Percentiles rank a stretch among this genome's conserved stretches.
phyloP scores from a whole-genome alignment of 2,888 invertebrate species.

The Chymomyza fuscimana region DNA sequence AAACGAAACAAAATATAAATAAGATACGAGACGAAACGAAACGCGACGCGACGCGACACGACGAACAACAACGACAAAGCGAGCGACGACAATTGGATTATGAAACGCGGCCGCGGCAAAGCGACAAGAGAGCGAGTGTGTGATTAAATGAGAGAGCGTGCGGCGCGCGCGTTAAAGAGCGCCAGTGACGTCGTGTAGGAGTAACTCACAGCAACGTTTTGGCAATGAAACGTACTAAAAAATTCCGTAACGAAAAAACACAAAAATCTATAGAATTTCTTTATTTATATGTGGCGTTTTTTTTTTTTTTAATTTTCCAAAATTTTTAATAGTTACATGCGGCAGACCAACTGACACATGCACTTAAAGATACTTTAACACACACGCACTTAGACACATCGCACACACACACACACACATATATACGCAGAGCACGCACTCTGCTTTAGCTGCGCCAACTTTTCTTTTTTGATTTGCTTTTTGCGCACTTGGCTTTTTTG shows the following conservation, averaged over 20 bases:
- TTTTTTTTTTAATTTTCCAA: background rate
- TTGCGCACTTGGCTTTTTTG: conserved; percentile 44
- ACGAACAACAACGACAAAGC: conserved; percentile 44
- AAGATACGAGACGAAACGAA: conserved; percentile 54
- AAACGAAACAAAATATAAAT: conserved; percentile 71
- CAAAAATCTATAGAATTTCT: background rate
- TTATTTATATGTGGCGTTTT: conserved; percentile 1
- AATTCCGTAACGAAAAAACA: conserved; percentile 61
- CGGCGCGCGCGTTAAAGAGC: no score
- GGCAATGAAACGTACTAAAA: conserved; percentile 61
- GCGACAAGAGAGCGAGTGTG: conserved; percentile 45
- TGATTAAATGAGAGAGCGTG: conserved; percentile 5
- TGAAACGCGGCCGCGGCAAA: conserved; percentile 64
- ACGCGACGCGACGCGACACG: conserved; percentile 1
- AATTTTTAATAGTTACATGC: background rate
- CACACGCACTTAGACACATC: background rate
- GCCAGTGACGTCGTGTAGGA: conserved; percentile 17
- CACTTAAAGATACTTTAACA: conserved; percentile 21
- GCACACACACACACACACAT: conserved; percentile 30
- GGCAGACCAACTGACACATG: no score
- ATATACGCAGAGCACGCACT: conserved; percentile 56
- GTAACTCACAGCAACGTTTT: conserved; percentile 30
- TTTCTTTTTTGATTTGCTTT: conserved; percentile 30
- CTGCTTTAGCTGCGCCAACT: conserved; percentile 62
- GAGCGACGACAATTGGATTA: conserved; percentile 64